Conservation (phyloP, 2,113 vertebrate genomes). For the Amia ocellicauda region DNA sequence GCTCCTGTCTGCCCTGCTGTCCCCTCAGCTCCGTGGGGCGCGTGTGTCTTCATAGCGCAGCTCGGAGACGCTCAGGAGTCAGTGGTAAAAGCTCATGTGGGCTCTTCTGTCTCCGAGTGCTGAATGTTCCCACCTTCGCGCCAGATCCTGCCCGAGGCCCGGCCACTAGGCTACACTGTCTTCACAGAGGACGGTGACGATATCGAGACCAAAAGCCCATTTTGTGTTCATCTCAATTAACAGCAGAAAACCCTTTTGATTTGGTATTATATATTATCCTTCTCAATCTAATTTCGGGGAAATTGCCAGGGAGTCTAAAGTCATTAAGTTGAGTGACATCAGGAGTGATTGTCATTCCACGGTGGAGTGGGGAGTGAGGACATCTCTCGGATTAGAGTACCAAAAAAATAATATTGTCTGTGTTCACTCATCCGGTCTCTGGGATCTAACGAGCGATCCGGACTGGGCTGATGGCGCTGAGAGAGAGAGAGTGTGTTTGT, state of each 20-base stretch:
- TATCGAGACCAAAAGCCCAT: constrained; percentile 3
- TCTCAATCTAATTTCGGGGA: constrained; percentile 57
- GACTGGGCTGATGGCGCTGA: too few species aligned
- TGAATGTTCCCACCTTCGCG: background rate
- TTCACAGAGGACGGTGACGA: constrained; percentile 1
- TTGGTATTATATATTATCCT: constrained; percentile 56
- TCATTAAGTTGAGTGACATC: constrained; percentile 52
- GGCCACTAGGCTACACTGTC: constrained; percentile 12
- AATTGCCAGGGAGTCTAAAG: constrained; percentile 49
- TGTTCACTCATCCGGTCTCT: too few species aligned
- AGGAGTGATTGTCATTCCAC: constrained; percentile 44
- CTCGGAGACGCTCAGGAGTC: too few species aligned
- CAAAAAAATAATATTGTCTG: background rate
- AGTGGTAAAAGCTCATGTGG: too few species aligned
- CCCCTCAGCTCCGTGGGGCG: too few species aligned
- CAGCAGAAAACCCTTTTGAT: constrained; percentile 45
- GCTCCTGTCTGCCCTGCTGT: too few species aligned
- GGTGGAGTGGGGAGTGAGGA: constrained; percentile 15
- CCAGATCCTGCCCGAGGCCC: background rate
- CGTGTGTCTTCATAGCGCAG: too few species aligned
- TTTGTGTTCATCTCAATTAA: constrained; percentile 56
- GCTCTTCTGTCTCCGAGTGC: too few species aligned
- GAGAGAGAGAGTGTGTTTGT: too few species aligned
- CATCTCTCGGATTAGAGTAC: background rate
- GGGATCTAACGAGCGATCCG: too few species aligned